These are phyloP conservation scores for Sebastiscus albofasciatus DNA, from an alignment of 2,797 vertebrate genomes.

Conservation along the genomic window DNA sequence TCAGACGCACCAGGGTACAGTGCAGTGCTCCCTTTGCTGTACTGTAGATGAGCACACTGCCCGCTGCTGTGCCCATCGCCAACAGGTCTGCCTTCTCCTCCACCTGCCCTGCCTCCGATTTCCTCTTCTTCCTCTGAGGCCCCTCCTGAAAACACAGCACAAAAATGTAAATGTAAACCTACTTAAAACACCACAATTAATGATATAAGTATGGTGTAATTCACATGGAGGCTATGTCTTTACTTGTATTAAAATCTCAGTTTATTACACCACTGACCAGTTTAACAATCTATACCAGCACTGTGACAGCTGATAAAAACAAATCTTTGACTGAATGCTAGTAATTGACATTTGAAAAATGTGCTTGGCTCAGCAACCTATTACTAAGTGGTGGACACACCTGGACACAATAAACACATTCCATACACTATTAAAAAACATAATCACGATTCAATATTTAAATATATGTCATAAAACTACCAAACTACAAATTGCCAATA, in stretches of 20 bases:
- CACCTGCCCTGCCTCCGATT: conserved; percentile 87
- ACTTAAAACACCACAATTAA: no score
- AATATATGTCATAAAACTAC: no score
- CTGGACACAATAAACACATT: no score
- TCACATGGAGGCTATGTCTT: neutral
- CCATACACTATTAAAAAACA: fast-evolving
- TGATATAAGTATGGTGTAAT: neutral
- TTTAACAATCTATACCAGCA: neutral
- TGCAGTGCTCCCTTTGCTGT: conserved; percentile 93
- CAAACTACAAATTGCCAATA: fast-evolving
- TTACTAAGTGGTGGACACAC: fast-evolving
- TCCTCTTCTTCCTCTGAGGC: conserved; percentile 97
- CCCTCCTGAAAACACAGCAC: conserved; percentile 85
- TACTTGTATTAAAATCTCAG: neutral
- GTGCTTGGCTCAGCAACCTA: fast-evolving
- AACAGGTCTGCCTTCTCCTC: conserved; percentile 90
- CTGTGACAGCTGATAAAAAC: neutral
- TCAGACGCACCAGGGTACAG: conserved; percentile 91
- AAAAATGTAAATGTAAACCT: neutral
- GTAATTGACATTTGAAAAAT: fast-evolving
- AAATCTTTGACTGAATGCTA: neutral
- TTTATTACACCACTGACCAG: neutral
- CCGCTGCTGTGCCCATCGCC: conserved; percentile 96
- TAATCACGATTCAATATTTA: fast-evolving
- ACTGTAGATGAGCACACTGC: conserved; percentile 95